Conservation (phyloP, 2,888 invertebrate species). For the Sesia apiformis region DNA sequence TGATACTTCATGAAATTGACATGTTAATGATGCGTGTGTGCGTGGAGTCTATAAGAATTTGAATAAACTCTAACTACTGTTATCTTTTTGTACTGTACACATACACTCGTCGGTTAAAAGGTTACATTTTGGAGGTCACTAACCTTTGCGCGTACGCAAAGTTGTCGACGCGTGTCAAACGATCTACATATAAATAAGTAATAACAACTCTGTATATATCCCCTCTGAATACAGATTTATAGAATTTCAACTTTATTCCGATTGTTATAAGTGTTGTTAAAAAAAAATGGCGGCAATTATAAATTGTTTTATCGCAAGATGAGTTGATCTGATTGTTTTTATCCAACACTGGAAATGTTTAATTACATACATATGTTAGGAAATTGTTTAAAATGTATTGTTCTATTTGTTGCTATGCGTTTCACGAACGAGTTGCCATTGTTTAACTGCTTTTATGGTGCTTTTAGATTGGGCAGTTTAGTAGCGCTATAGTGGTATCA, state of each 20-base stretch:
- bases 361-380: slow-evolving; percentile 33
- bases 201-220: not conserved
- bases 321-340: slow-evolving; percentile 61
- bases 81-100: not conserved
- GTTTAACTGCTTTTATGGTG: no score
- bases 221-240: not conserved
- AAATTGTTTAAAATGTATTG: not conserved
- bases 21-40: no score
- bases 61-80: no score
- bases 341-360: slow-evolving; percentile 60
- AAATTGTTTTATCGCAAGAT: slow-evolving; percentile 30
- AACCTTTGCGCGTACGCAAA: slow-evolving; percentile 15
- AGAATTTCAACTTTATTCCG: slow-evolving; percentile 16
- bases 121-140: slow-evolving; percentile 23
- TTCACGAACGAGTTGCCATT: no score
- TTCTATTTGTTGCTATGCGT: not conserved
- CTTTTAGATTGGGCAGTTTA: no score
- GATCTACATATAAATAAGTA: slow-evolving; percentile 22
- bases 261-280: slow-evolving; percentile 5
- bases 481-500: no score
- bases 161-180: slow-evolving; percentile 48
- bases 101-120: not conserved
- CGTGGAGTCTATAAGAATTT: no score
- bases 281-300: not conserved
- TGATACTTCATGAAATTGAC: no score